Evolutionary conservation across 1,140 invertebrate genomes (phyloP).

Genomic region (Zaprionus ornatus): DNA sequence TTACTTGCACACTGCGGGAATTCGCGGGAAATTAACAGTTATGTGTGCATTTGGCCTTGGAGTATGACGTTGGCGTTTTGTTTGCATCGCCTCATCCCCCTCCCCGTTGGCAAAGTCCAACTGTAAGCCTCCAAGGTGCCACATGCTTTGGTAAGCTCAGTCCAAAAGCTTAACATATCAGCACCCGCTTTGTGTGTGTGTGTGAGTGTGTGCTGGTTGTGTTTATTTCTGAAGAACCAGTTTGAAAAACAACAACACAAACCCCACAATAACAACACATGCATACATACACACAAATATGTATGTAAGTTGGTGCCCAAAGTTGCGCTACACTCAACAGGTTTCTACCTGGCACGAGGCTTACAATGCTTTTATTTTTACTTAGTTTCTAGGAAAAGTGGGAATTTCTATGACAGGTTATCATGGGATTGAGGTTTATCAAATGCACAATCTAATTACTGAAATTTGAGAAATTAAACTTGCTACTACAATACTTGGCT

Average conservation of each 20-base stretch:
- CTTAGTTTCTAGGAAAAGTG: slow-evolving; percentile 19
- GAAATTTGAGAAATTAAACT: not conserved
- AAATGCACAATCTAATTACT: slow-evolving; percentile 47
- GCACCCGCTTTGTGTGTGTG: slow-evolving; percentile 16
- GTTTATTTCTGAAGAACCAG: slow-evolving; percentile 59
- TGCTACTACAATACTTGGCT: not conserved
- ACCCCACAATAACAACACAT: slow-evolving; percentile 42
- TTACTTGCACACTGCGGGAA: slow-evolving; percentile 28
- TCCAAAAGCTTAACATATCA: slow-evolving; percentile 56
- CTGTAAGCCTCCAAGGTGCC: slow-evolving; percentile 15
- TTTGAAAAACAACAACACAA: slow-evolving; percentile 49
- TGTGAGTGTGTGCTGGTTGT: slow-evolving; percentile 9
- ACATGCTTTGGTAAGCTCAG: slow-evolving; percentile 45
- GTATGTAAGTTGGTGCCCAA: slow-evolving; percentile 25
- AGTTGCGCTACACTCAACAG: slow-evolving; percentile 65
- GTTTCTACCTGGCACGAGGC: slow-evolving; percentile 46
- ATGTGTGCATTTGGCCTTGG: slow-evolving; percentile 56
- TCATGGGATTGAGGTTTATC: slow-evolving; percentile 28
- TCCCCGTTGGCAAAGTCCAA: slow-evolving; percentile 10
- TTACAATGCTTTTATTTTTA: slow-evolving; percentile 25
- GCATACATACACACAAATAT: not conserved
- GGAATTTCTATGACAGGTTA: slow-evolving; percentile 53
- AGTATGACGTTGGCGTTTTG: slow-evolving; percentile 9
- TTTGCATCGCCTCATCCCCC: not conserved
- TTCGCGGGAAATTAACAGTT: not conserved